A percentile compares a stretch with the other conserved stretches of the same genome.
These are phyloP conservation scores for Copidosoma floridanum DNA, from an alignment of 1,140 invertebrate genomes.

Conservation along the genomic window DNA sequence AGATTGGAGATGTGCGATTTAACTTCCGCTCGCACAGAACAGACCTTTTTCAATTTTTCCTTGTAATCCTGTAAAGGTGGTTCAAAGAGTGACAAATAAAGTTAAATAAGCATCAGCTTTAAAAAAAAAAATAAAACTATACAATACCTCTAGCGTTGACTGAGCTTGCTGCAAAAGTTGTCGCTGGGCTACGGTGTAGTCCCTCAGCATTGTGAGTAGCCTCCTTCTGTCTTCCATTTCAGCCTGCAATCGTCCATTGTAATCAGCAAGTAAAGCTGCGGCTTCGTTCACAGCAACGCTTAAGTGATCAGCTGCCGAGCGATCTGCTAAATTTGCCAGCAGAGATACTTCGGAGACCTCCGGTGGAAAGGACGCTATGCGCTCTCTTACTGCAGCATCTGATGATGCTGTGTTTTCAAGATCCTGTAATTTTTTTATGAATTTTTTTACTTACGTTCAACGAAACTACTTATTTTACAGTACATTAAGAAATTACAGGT, in stretches of 20 bases:
- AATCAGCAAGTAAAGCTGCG: slow-evolving; percentile 79
- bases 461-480: background rate
- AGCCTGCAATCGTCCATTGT: slow-evolving; percentile 79
- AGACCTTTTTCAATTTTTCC: slow-evolving; percentile 82
- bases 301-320: slow-evolving; percentile 70
- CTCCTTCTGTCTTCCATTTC: slow-evolving; percentile 87
- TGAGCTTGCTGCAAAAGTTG: slow-evolving; percentile 83
- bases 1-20: slow-evolving; percentile 90
- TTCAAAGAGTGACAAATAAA: too few species aligned
- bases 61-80: slow-evolving; percentile 78
- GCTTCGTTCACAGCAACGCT: slow-evolving; percentile 82
- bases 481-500: background rate
- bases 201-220: slow-evolving; percentile 80
- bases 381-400: slow-evolving; percentile 87
- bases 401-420: slow-evolving; percentile 92
- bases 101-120: too few species aligned
- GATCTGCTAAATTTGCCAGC: slow-evolving; percentile 78
- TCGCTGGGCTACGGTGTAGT: slow-evolving; percentile 82
- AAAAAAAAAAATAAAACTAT: too few species aligned
- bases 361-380: slow-evolving; percentile 88
- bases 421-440: slow-evolving; percentile 70
- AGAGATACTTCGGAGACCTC: slow-evolving; percentile 91
- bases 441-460: background rate
- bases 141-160: slow-evolving; percentile 75
- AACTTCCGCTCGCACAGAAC: slow-evolving; percentile 80